phyloP scores from a whole-genome alignment of 2,888 invertebrate genomes.

The Drosophila parthenogenetica region DNA sequence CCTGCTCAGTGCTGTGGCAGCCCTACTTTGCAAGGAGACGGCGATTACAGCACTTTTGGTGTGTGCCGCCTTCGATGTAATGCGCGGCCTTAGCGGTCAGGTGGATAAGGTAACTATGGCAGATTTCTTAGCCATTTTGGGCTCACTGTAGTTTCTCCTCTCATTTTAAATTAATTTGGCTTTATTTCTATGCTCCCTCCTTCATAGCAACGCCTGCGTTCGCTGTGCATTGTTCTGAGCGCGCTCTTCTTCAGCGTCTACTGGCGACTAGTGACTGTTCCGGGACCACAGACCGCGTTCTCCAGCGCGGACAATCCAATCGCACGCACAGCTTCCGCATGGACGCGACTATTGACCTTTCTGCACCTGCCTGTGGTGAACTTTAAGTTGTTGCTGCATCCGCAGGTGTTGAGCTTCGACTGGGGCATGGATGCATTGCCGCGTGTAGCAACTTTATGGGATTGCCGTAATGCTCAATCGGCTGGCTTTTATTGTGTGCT shows the following conservation, averaged over 20 bases:
- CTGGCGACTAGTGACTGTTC: slow-evolving; percentile 91
- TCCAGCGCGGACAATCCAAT: slow-evolving; percentile 98
- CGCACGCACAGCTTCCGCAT: slow-evolving; percentile 92
- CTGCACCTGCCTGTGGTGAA: slow-evolving; percentile 96
- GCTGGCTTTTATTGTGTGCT: slow-evolving; percentile 90
- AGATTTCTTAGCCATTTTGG: not conserved
- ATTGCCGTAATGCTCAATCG: slow-evolving; percentile 92
- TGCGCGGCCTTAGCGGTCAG: slow-evolving; percentile 86
- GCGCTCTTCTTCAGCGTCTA: slow-evolving; percentile 90
- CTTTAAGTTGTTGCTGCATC: slow-evolving; percentile 93
- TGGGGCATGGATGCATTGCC: slow-evolving; percentile 99
- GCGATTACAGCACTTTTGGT: slow-evolving; percentile 96
- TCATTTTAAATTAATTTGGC: not conserved
- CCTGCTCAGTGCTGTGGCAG: slow-evolving; percentile 89
- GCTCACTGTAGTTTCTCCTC: too few species aligned
- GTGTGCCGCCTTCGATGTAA: slow-evolving; percentile 94
- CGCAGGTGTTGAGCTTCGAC: slow-evolving; percentile 96
- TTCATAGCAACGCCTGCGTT: slow-evolving; percentile 89
- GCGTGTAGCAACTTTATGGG: slow-evolving; percentile 91
- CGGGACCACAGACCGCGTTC: slow-evolving; percentile 89
- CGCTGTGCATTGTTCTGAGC: slow-evolving; percentile 89
- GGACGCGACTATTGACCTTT: slow-evolving; percentile 95
- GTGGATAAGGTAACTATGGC: slow-evolving; percentile 86
- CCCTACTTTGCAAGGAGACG: slow-evolving; percentile 97
- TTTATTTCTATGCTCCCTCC: slow-evolving; percentile 82